phyloP scores from a whole-genome alignment of 2,888 invertebrate genomes.

The Dasysyrphus albostriatus region DNA sequence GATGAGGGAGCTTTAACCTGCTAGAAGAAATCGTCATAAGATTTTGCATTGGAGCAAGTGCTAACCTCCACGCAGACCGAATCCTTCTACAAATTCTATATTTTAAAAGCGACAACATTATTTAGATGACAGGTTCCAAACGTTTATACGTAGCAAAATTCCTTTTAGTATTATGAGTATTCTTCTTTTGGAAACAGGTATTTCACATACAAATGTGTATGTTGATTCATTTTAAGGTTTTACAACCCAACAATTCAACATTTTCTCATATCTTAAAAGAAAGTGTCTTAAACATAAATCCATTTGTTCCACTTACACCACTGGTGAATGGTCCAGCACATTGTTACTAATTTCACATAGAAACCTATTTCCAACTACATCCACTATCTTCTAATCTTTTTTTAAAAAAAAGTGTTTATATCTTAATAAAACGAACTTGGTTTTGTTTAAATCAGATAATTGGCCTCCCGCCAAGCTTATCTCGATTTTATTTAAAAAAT shows the following conservation, averaged over 20 bases:
- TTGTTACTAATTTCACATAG: neutral
- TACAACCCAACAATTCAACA: neutral
- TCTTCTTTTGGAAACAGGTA: no score
- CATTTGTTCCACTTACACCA: constrained; percentile 13
- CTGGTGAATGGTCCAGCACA: neutral
- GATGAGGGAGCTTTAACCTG: no score
- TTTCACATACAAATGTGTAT: no score
- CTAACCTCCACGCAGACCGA: no score
- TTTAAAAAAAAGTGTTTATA: constrained; percentile 29
- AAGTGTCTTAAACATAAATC: constrained; percentile 1
- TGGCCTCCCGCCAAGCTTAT: constrained; percentile 62
- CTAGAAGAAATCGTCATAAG: no score
- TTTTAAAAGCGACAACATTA: no score
- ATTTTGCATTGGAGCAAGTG: no score
- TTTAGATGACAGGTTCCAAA: no score
- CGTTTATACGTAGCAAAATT: no score
- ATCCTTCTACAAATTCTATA: no score
- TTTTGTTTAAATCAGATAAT: constrained; percentile 64
- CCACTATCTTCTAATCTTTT: neutral
- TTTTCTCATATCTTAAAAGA: neutral
- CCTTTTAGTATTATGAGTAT: no score
- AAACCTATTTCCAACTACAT: neutral
- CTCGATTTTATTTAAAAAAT: constrained; percentile 59
- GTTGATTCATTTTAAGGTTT: neutral
- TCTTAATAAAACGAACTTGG: constrained; percentile 52